Percentiles rank a stretch among this genome's conserved stretches.
Conservation (phyloP, 2,113 vertebrate genomes). For the Pseudorasbora parva region DNA sequence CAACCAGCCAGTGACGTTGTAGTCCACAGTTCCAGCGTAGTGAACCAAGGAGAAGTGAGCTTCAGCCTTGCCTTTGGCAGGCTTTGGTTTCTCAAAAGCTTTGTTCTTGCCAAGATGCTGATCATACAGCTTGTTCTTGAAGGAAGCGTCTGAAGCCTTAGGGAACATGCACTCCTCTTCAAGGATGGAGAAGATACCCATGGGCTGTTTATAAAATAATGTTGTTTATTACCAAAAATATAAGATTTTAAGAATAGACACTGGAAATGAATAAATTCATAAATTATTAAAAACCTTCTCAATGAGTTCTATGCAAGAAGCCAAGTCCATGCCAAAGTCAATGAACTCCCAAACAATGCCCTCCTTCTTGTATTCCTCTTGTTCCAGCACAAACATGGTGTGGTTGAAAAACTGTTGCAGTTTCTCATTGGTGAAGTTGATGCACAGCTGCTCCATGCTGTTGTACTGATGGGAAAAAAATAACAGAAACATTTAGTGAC, state of each 20-base stretch:
- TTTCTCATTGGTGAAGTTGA: conserved; percentile 90
- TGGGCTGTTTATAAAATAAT: conserved; percentile 64
- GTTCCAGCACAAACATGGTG: conserved; percentile 82
- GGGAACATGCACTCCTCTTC: conserved; percentile 79
- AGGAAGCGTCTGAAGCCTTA: conserved; percentile 68
- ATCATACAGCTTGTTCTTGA: conserved; percentile 47
- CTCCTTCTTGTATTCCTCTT: conserved; percentile 87
- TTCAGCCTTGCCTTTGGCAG: no score
- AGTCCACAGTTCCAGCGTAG: conserved; percentile 75
- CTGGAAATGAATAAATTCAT: conserved; percentile 40
- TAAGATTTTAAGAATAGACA: no score
- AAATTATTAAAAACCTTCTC: conserved; percentile 73
- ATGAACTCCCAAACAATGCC: conserved; percentile 88
- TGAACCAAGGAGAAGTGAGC: no score
- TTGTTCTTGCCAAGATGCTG: no score
- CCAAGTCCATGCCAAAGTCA: conserved; percentile 88
- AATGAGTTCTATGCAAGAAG: conserved; percentile 88
- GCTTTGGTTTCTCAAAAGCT: no score
- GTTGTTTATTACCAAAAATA: no score
- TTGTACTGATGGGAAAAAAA: conserved; percentile 76
- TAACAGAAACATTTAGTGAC: not conserved
- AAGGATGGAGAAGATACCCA: conserved; percentile 75
- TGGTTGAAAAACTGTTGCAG: conserved; percentile 90
- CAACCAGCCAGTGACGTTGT: conserved; percentile 72
- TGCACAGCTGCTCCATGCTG: conserved; percentile 87